Base-by-base conservation (phyloP, 2,797 vertebrate species). In the Pampus argenteus region DNA sequence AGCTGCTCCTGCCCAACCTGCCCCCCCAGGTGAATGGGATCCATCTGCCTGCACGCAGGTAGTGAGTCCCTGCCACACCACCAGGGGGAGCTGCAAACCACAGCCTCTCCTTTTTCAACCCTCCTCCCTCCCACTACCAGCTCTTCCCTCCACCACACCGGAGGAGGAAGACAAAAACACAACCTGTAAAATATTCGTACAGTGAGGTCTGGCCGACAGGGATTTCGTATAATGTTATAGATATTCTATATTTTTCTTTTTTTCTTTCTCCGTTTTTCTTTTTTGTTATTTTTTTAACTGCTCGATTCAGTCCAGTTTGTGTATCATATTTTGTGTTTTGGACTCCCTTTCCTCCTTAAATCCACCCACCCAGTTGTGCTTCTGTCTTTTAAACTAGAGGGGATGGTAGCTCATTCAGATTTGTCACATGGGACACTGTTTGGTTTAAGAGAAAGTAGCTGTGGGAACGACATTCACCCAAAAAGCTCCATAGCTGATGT, bases 11-110 rank as follows among this genome's bases (percentile, higher is more conserved):
- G 95, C 97, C 97, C 94, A 96, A 95, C 84, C 68, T 94, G 89
- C 96, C 96, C 88, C 95, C 96, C 85, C 95, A 96, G 86, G 95
- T 98, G 91, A 98, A 98, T 29, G 97, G 97, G 94, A 95, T 98
- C 92, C 97, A 99, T 90, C 95, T 97, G 94, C 95, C 97, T 71
- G 92, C 96, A 86, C 97, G 97, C 95, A 99, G 97, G 97, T 99
- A 99, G 97, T 97, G 95, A 95, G 94, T 78, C 88, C 91, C 83
- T 71, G 86, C 88, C 82, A 81, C 88, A 83, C 79, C 91, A 81
- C 85, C 83, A 69, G 82, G 87, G 88, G 86, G 81, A 45, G 86
- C 86, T 85, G 83, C 75, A 31, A 44, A 66, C 86, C 83, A 56
- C 77, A 86, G 87, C 79, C 62, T 67, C 82, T 79, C 80, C 83